Conservation (phyloP, 2,888 invertebrate species). For the Athalia cordata region DNA sequence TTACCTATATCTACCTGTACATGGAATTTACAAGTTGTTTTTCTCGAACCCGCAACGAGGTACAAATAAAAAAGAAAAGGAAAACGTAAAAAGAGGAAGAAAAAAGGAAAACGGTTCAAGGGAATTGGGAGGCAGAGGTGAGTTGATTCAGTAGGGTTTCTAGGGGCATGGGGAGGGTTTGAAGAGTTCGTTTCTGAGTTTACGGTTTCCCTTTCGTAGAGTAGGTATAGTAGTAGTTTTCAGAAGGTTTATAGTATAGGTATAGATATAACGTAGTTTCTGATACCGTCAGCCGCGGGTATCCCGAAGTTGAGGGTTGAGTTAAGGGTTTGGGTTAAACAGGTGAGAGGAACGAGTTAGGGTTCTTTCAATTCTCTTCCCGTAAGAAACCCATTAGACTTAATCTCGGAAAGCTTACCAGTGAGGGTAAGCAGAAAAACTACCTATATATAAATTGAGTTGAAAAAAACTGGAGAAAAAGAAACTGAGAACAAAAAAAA, state of each 20-base stretch:
- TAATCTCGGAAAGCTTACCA: background rate
- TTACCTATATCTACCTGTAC: too few relatives aligned
- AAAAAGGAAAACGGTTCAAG: background rate
- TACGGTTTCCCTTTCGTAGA: background rate
- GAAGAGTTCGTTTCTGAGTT: slow-evolving; percentile 15
- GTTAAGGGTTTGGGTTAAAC: background rate
- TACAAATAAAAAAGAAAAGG: background rate
- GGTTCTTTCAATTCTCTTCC: background rate
- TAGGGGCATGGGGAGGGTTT: background rate
- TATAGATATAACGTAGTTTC: too few relatives aligned
- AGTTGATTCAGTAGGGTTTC: background rate
- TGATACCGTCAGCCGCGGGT: background rate
- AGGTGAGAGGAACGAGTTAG: background rate
- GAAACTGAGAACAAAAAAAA: background rate
- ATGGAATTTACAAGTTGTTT: too few relatives aligned
- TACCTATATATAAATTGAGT: background rate
- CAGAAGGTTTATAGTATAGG: too few relatives aligned
- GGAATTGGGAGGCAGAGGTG: background rate
- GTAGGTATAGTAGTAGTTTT: background rate
- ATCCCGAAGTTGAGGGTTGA: background rate
- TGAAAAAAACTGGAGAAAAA: background rate
- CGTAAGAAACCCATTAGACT: background rate
- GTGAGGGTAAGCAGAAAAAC: background rate
- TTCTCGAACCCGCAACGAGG: too few relatives aligned
- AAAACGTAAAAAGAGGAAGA: background rate